phyloP scores from a whole-genome alignment of 2,113 vertebrate species.

The Carassius carassius region DNA sequence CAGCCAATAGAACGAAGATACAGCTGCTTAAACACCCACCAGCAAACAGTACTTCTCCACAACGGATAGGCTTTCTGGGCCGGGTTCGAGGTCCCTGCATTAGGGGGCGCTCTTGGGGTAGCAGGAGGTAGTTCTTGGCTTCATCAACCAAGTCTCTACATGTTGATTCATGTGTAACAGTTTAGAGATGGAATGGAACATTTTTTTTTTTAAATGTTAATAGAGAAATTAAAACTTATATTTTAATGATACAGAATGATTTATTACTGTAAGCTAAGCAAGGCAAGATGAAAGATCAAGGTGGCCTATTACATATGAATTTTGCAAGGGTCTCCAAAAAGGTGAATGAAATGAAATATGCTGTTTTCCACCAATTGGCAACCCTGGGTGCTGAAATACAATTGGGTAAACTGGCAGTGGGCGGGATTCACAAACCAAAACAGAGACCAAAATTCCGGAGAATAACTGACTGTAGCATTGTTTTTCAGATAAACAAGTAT shows the following conservation, averaged over 20 bases:
- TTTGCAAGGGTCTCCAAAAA: neutral
- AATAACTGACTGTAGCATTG: too few relatives aligned
- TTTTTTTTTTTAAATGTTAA: neutral
- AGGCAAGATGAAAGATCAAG: neutral
- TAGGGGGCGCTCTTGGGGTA: conserved; percentile 94
- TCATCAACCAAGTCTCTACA: conserved; percentile 95
- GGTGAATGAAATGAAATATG: neutral
- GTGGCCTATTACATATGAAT: neutral
- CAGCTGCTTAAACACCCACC: conserved; percentile 68
- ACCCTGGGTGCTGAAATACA: too few relatives aligned
- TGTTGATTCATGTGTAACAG: neutral
- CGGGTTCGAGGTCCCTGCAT: conserved; percentile 97
- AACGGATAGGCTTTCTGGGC: conserved; percentile 95
- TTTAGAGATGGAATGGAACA: neutral
- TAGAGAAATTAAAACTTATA: neutral
- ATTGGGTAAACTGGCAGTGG: too few relatives aligned
- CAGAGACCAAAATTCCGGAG: too few relatives aligned
- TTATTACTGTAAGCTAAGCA: neutral
- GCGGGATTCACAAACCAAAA: too few relatives aligned
- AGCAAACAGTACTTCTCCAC: conserved; percentile 98
- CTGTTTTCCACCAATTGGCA: too few relatives aligned
- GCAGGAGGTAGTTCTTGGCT: conserved; percentile 96
- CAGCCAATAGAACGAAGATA: neutral
- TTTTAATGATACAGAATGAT: neutral
- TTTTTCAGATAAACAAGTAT: too few relatives aligned